Conservation (phyloP, 2,888 invertebrate species). For the Halictus quadricinctus region DNA sequence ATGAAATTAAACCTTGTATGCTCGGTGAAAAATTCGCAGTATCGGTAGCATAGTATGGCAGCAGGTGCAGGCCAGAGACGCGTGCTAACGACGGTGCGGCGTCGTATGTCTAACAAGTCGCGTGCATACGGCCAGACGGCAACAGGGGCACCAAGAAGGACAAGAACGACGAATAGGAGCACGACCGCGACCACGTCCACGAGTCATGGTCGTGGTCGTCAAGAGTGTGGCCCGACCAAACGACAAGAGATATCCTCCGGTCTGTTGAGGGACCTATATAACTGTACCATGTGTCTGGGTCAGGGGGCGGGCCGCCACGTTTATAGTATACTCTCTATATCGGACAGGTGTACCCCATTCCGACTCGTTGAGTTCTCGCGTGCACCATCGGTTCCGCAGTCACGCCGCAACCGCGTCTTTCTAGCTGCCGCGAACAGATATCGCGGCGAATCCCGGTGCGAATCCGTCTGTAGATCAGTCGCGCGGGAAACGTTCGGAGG, state of each 20-base stretch:
- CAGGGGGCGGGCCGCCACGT: conserved; percentile 84
- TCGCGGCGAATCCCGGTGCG: conserved; percentile 52
- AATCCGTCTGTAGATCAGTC: conserved; percentile 56
- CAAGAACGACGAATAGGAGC: conserved; percentile 57
- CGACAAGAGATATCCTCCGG: conserved; percentile 67
- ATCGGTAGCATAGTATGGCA: not conserved
- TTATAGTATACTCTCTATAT: conserved; percentile 80
- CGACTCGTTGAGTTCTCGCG: conserved; percentile 80
- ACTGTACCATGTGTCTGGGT: conserved; percentile 85
- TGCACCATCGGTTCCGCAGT: conserved; percentile 67
- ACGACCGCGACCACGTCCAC: conserved; percentile 50
- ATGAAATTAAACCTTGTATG: not conserved
- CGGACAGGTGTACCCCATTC: conserved; percentile 84
- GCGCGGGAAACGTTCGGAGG: conserved; percentile 44
- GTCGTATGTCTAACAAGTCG: conserved; percentile 40
- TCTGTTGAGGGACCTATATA: conserved; percentile 82
- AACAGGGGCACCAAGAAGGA: conserved; percentile 39
- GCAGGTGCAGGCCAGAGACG: conserved; percentile 18
- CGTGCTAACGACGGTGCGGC: conserved; percentile 25
- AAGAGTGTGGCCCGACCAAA: conserved; percentile 63
- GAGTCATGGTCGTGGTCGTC: conserved; percentile 58
- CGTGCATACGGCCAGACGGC: conserved; percentile 35
- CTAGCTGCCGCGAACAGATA: conserved; percentile 62
- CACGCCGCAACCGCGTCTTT: conserved; percentile 60
- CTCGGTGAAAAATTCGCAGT: not conserved